phyloP scores from a whole-genome alignment of 2,113 vertebrate species.

The Anarhynchus alexandrinus region DNA sequence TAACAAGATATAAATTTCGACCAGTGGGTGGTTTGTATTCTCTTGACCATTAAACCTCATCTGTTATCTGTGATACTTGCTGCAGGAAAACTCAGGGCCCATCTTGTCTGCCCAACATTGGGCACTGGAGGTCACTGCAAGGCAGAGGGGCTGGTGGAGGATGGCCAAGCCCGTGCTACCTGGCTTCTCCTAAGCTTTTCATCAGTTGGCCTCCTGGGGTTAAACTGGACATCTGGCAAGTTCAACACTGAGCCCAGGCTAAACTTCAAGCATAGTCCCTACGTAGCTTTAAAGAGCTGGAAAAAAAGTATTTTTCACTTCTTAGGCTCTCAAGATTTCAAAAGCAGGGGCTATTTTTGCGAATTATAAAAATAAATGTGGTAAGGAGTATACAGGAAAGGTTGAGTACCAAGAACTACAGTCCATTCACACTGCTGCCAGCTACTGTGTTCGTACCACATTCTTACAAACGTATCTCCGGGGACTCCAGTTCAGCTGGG shows the following conservation, averaged over 20 bases:
- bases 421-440: fast-evolving
- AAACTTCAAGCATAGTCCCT: not conserved
- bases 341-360: not conserved
- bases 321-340: not conserved
- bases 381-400: not conserved
- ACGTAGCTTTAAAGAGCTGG: not conserved
- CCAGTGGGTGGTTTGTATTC: not conserved
- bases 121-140: not conserved
- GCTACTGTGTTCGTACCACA: not conserved
- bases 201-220: not conserved
- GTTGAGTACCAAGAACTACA: not conserved
- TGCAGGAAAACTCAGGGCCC: not conserved
- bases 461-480: not conserved
- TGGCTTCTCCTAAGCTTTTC: not conserved
- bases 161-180: not conserved
- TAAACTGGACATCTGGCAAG: not conserved
- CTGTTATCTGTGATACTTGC: not conserved
- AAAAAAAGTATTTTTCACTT: not conserved
- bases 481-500: not conserved
- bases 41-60: not conserved
- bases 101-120: not conserved
- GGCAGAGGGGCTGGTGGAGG: not conserved
- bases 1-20: not conserved
- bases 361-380: not conserved
- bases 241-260: not conserved